Base-by-base conservation (phyloP, 2,888 invertebrate genomes). In the Automeris io region DNA sequence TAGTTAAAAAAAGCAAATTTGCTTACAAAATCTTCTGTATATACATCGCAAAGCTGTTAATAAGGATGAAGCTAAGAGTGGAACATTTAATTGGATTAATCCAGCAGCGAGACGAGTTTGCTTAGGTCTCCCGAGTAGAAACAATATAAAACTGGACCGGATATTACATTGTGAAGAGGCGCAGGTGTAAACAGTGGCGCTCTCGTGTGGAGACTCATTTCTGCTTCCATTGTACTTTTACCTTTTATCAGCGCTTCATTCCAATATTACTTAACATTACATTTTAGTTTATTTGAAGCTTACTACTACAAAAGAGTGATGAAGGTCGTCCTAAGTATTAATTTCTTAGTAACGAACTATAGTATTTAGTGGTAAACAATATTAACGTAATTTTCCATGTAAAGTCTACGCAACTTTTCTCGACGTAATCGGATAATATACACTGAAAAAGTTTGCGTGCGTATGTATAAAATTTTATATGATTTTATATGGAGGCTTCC, bases 71-170 rank as follows among this genome's bases (percentile, higher is more conserved):
- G 59, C 66, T 61, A 49, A 59, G 55, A 62, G 68, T 56, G 58
- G 59, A 64, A 57, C 48, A 55, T 69, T 61, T 77, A 75, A 80
- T 80, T 77, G 72, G 76, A 78, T 81, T 77, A 79, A 73, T 71
- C 69, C 66, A 61, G 64, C 58, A 56, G 63, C 57, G 65, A 65
- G 68, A 61, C 56, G 65, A 69, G 80, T 80, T 79, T 80, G 70
- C 77, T 78, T 68, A 76, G 75, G 74, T 76, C 73, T 66, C 63
- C 57, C 60, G 58, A 61, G 73, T 69, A 69, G 70, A 68, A 74
- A 75, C 73, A 73, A 76, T 71, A 77, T 76, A 78, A 75, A 76
- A 71, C 70, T 69, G 64, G 73, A 68, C 68, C 82, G 83, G 83
- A 82, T 82, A 83, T 82, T 82, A 75, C 76, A 61, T 56, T 57